phyloP scores from a whole-genome alignment of 2,797 vertebrate genomes.

The Sebastes itinus region DNA sequence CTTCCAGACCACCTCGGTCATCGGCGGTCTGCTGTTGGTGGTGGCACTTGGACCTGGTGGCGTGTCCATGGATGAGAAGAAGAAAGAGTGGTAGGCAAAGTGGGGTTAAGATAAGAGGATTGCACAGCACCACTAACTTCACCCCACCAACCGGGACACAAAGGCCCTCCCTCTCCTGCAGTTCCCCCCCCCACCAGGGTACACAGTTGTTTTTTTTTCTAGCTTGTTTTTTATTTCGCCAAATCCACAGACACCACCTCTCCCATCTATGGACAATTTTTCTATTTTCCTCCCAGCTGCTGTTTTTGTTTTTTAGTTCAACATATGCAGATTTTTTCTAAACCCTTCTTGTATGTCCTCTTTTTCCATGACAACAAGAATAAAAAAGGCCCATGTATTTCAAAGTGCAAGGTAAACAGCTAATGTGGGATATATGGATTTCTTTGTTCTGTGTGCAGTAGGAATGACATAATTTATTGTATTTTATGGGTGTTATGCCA shows the following conservation, averaged over 20 bases:
- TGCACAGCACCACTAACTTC: slow-evolving; percentile 61
- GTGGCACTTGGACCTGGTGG: slow-evolving; percentile 96
- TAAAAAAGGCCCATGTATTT: slow-evolving; percentile 35
- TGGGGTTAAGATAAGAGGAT: slow-evolving; percentile 34
- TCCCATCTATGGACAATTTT: slow-evolving; percentile 19
- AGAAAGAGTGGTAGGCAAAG: slow-evolving; percentile 93
- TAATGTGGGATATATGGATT: slow-evolving; percentile 8
- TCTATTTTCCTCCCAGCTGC: slow-evolving; percentile 25
- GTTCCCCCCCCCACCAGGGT: slow-evolving; percentile 44
- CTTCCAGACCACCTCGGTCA: slow-evolving; percentile 99
- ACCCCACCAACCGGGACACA: slow-evolving; percentile 67
- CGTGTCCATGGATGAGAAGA: slow-evolving; percentile 99
- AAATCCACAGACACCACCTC: slow-evolving; percentile 48
- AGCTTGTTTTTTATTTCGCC: slow-evolving; percentile 40
- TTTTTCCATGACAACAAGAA: slow-evolving; percentile 20
- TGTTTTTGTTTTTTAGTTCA: slow-evolving; percentile 49
- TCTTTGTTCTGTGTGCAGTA: slow-evolving; percentile 32
- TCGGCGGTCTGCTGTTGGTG: slow-evolving; percentile 95
- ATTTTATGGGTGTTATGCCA: slow-evolving; percentile 53
- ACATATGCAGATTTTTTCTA: slow-evolving; percentile 37
- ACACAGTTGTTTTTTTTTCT: slow-evolving; percentile 18
- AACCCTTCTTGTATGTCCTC: slow-evolving; percentile 21
- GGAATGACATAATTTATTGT: slow-evolving; percentile 45
- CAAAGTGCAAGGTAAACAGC: slow-evolving; percentile 37
- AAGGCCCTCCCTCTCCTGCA: slow-evolving; percentile 59